A percentile compares a stretch with the other conserved stretches of the same genome.
phyloP scores from a whole-genome alignment of 2,888 invertebrate genomes.

The Gnatocerus cornutus region DNA sequence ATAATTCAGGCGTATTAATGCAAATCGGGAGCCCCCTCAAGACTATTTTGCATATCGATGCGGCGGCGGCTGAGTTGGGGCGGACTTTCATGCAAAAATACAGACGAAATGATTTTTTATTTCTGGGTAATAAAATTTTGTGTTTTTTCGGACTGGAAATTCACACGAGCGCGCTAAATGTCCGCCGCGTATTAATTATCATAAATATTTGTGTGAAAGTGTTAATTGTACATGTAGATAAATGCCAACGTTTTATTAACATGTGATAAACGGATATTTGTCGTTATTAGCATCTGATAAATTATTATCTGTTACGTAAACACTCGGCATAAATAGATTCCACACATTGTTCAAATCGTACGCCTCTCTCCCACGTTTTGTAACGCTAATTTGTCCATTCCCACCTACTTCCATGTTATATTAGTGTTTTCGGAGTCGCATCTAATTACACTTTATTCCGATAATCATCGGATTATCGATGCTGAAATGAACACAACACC shows the following conservation, averaged over 20 bases:
- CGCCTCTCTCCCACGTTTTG: constrained; percentile 34
- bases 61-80: constrained; percentile 25
- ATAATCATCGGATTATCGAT: too few species aligned
- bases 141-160: constrained; percentile 50
- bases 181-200: constrained; percentile 55
- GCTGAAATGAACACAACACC: too few species aligned
- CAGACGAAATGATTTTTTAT: too few species aligned
- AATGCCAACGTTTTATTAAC: constrained; percentile 52
- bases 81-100: constrained; percentile 30
- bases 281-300: constrained; percentile 54
- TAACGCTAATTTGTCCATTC: constrained; percentile 37
- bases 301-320: constrained; percentile 52
- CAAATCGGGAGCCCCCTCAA: constrained; percentile 51
- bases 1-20: constrained; percentile 55
- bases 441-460: neutral
- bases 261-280: constrained; percentile 56
- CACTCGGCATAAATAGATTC: constrained; percentile 46
- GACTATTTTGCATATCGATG: constrained; percentile 55
- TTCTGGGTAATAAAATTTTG: too few species aligned
- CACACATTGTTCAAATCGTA: constrained; percentile 26
- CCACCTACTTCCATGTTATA: constrained; percentile 12
- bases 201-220: constrained; percentile 58
- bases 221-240: constrained; percentile 55
- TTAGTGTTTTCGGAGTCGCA: constrained; percentile 9
- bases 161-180: constrained; percentile 53